Evolutionary conservation across 2,113 vertebrate genomes (phyloP).

Genomic region (Myiagra hebetior): DNA sequence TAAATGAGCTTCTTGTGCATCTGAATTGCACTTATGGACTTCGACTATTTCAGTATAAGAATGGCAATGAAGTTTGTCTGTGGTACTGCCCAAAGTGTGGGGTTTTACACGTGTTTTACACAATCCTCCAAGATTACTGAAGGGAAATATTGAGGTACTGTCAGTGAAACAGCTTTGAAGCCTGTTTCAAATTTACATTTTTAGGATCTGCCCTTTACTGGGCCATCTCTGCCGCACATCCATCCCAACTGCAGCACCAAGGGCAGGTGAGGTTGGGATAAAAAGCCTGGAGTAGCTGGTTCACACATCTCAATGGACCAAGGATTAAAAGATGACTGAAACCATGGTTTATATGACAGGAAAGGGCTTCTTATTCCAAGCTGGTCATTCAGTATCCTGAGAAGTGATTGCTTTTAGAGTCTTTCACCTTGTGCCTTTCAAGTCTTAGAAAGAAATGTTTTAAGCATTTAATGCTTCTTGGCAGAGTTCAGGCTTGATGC

Average conservation of each 20-base stretch:
- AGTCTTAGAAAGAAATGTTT: background rate
- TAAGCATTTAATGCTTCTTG: background rate
- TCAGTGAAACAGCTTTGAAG: background rate
- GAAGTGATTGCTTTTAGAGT: background rate
- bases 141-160: background rate
- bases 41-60: background rate
- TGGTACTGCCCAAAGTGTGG: background rate
- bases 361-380: background rate
- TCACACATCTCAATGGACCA: fast-evolving
- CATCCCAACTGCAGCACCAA: fast-evolving
- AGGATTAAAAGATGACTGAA: background rate
- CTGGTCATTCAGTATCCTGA: background rate
- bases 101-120: background rate
- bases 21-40: background rate
- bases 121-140: background rate
- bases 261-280: background rate
- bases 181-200: background rate
- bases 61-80: background rate
- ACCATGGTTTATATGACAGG: background rate
- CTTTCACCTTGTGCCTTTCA: background rate
- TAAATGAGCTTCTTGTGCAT: background rate
- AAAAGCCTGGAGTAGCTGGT: background rate
- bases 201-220: background rate
- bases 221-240: fast-evolving
- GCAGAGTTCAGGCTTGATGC: background rate